Evolutionary conservation across 2,888 invertebrate species (phyloP).

Genomic region (Choristoneura rosaceana): DNA sequence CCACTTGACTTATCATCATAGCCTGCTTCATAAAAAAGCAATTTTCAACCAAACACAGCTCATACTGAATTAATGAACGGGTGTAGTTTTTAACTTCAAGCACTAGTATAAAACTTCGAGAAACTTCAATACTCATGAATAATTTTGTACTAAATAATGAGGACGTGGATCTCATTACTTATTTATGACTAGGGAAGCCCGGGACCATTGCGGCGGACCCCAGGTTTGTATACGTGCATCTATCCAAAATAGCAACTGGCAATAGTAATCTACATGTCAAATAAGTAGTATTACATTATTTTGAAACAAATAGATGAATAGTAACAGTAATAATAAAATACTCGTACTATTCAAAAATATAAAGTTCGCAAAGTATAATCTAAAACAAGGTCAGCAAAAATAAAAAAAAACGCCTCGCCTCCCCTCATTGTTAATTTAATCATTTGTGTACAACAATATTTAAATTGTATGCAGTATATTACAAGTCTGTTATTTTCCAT

Average conservation of each 20-base stretch:
- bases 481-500: too few relatives aligned
- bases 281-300: background rate
- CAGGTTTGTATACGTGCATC: background rate
- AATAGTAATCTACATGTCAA: conserved; percentile 5
- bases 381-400: too few relatives aligned
- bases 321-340: background rate
- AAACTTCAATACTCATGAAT: conserved; percentile 22
- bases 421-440: too few relatives aligned
- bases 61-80: background rate
- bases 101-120: conserved; percentile 1
- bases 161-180: conserved; percentile 18
- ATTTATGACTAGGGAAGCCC: conserved; percentile 16
- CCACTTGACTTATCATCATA: background rate
- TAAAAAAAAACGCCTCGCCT: too few relatives aligned
- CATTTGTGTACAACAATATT: too few relatives aligned
- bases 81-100: background rate
- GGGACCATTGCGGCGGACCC: conserved; percentile 13
- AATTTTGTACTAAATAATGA: conserved; percentile 31
- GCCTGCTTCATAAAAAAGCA: background rate
- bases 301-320: background rate
- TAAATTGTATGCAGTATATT: too few relatives aligned
- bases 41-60: background rate
- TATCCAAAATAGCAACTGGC: background rate
- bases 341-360: too few relatives aligned
- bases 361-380: too few relatives aligned